phyloP scores from a whole-genome alignment of 2,113 vertebrate species.

The Sinosuthora webbiana region DNA sequence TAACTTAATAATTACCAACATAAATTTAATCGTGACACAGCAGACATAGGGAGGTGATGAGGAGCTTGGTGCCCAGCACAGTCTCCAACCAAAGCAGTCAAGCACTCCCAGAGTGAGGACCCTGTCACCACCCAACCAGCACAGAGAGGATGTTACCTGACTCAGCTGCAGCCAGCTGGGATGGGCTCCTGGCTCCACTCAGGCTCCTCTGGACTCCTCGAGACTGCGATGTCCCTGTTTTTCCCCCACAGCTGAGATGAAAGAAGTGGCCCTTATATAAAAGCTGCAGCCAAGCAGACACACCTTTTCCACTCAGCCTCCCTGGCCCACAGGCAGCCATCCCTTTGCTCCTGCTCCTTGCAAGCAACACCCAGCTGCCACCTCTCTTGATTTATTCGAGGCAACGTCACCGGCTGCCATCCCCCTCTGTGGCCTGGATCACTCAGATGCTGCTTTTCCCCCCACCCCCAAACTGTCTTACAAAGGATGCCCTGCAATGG shows the following conservation, averaged over 20 bases:
- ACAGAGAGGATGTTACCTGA: not conserved
- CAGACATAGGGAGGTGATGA: fast-evolving
- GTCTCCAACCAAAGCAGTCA: not conserved
- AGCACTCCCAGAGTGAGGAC: not conserved
- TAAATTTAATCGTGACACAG: not conserved
- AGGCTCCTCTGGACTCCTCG: not conserved
- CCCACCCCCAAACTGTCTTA: fast-evolving
- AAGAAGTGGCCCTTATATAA: not conserved
- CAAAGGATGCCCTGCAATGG: not conserved
- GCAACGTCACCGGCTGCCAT: not conserved
- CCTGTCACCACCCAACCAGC: not conserved
- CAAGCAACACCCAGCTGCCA: conserved; percentile 6
- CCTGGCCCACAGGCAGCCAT: not conserved
- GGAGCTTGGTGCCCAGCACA: not conserved
- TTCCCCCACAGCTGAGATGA: not conserved
- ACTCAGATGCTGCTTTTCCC: fast-evolving
- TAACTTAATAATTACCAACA: not conserved
- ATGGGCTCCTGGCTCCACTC: not conserved
- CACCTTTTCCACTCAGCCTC: not conserved
- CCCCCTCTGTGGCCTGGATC: not conserved
- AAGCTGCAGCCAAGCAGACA: not conserved
- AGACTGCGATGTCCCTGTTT: fast-evolving
- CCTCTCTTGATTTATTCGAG: not conserved
- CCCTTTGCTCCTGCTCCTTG: not conserved
- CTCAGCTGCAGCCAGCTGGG: not conserved